Evolutionary conservation across 92 coral and sea anemone genomes (phyloP), one percentile per base, ranked within the genome.

Genomic region (Pocillopora meandrina): DNA sequence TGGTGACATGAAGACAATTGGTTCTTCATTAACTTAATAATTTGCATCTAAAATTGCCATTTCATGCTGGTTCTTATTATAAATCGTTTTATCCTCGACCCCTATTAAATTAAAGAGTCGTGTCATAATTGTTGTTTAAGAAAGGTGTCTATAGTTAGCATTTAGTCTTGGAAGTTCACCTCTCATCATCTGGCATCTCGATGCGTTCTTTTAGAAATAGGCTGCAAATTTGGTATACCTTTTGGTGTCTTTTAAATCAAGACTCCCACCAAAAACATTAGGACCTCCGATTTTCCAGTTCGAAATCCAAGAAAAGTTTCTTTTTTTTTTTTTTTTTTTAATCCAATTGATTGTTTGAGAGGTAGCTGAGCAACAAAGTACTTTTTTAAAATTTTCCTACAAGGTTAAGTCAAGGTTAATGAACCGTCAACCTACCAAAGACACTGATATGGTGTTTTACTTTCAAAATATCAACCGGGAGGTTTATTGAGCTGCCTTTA

Each of bases 211-310:
- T 66, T 66, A 66, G 23, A 66, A 19, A 15, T 66, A 36, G 72
- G 72, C 72, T 66, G 42, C 31, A 66, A 66, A 66, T 66, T 66
- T 66, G 72, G 72, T 19, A 66, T 66, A 66, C 26, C 72, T 66
- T 13, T 66, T 42, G 72, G 72, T 17, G 72, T 66, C 72, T 66
- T 66, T 21, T 66, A 35, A 66, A 66, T 66, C 13, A 66, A 66
- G 72, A 66, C 72, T 19, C 34, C 10, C 72, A 66, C 72, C 72
- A 66, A 15, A 19, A 66, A 66, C 10, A 66, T 13, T 17, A 17
- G 72, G 1, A 66, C 72, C 72, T 66, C 72, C 42, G 72, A 66
- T 66, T 66, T 66, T 66, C 6, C 15, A 66, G 7, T 23, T 66
- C 72, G 72, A 1, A 66, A 66, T 66, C 72, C 72, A 15, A 66